Evolutionary conservation across 2,888 invertebrate species (phyloP).

Genomic region (Dione vanillae): DNA sequence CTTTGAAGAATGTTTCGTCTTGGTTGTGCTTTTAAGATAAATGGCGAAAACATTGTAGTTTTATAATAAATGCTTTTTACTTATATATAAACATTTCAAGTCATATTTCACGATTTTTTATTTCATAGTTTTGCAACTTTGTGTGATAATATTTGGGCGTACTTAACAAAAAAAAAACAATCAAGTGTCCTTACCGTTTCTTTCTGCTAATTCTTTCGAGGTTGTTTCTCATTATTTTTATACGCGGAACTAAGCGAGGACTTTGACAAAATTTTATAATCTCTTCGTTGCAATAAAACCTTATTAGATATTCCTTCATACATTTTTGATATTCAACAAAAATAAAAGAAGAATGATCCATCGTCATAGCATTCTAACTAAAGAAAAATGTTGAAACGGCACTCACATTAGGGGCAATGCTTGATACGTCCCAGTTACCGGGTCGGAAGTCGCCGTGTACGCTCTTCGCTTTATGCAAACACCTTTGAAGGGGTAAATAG

Average conservation of each 20-base stretch:
- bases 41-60: conserved; percentile 1
- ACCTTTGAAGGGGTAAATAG: conserved; percentile 39
- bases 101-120: not conserved
- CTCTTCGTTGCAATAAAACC: too few relatives aligned
- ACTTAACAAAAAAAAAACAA: too few relatives aligned
- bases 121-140: not conserved
- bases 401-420: conserved; percentile 44
- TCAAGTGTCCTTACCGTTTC: too few relatives aligned
- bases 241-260: too few relatives aligned
- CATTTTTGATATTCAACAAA: not conserved
- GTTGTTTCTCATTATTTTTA: too few relatives aligned
- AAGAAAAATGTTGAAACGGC: conserved; percentile 41
- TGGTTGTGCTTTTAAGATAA: conserved; percentile 17
- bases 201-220: too few relatives aligned
- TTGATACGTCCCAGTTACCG: conserved; percentile 48
- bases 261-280: too few relatives aligned
- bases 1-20: conserved; percentile 13
- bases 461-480: conserved; percentile 44
- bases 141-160: not conserved
- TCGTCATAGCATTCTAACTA: conserved; percentile 32
- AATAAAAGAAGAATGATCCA: conserved; percentile 22
- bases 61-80: conserved; percentile 1
- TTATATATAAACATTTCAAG: not conserved
- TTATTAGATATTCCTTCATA: not conserved
- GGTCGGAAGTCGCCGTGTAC: conserved; percentile 43